Base-by-base conservation (phyloP, 1,140 invertebrate species). In the Rhagoletis zephyria region DNA sequence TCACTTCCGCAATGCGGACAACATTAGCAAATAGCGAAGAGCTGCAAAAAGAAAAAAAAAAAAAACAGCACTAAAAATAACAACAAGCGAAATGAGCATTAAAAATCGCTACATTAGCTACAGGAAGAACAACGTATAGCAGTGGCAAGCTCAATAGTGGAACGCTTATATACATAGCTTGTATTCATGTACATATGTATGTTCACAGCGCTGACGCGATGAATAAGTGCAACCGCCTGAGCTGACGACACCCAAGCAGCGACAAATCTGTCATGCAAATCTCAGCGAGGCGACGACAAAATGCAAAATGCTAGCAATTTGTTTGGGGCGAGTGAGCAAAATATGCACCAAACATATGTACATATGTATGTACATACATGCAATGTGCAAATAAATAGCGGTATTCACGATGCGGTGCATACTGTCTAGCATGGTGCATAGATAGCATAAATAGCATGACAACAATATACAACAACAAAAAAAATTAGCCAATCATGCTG, bases 201-300 rank as follows among this genome's bases (percentile, higher is more conserved):
- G 59, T 60, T 63, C 61, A 4, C 16, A 6, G 12, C 67, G 45
- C 42, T 74, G 64, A 30, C 42, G 40, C 7, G 74, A 56, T 77
- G 48, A 56, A 77, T 81, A 56, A 81, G 74, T 81, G 74, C 74
- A 10, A 56, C 45, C 45, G 74, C 74, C n/a, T 74, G 48, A 59
- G 51, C 56, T 81, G 74, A 51, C 74, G 48, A 81, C 74, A 81
- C 48, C n/a, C 45, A n/a, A 51, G 74, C 74, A 81, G n/a, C 74
- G 51, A 81, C 74, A 81, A 77, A 81, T 81, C 74, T 56, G 74
- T 81, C 74, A 81, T 81, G 74, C 74, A 81, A 81, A 81, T 81
- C 74, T 81, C 74, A 30, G 48, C 74, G 48, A 81, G 74, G 74
- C 74, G 74, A 81, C 19, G 74, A 59, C 74, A 81, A 59, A 81